A percentile compares a stretch with the other conserved stretches of the same genome.
Conservation (phyloP, 2,888 invertebrate genomes). For the Brachyptera putata region DNA sequence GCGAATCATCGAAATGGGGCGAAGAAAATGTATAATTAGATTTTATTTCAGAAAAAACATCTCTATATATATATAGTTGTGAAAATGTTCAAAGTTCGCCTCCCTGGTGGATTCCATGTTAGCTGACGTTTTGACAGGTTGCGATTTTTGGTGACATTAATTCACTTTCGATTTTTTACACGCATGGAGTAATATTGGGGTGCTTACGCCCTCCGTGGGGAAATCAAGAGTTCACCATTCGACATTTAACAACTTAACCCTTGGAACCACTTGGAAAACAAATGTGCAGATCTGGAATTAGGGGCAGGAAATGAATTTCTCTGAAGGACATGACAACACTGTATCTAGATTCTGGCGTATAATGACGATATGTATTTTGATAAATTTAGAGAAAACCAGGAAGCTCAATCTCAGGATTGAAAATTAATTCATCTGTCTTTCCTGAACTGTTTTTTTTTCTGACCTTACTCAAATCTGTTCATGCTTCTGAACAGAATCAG, state of each 20-base stretch:
- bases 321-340: too few species aligned
- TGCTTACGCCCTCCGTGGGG: not conserved
- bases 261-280: too few species aligned
- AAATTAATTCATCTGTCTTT: too few species aligned
- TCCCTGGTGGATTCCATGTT: not conserved
- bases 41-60: not conserved
- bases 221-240: not conserved
- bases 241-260: constrained; percentile 13
- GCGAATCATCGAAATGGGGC: not conserved
- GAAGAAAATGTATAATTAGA: not conserved
- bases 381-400: too few species aligned
- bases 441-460: too few species aligned
- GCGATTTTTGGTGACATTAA: constrained; percentile 12
- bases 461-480: too few species aligned
- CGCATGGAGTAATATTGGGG: constrained; percentile 4
- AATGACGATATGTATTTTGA: too few species aligned
- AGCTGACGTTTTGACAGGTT: constrained; percentile 8
- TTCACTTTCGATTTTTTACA: not conserved
- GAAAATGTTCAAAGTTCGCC: not conserved
- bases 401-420: too few species aligned
- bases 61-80: not conserved
- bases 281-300: too few species aligned
- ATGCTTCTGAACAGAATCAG: too few species aligned
- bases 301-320: too few species aligned
- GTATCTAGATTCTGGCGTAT: too few species aligned